Evolutionary conservation across 2,888 invertebrate species (phyloP).

Genomic region (Protonemura montana): DNA sequence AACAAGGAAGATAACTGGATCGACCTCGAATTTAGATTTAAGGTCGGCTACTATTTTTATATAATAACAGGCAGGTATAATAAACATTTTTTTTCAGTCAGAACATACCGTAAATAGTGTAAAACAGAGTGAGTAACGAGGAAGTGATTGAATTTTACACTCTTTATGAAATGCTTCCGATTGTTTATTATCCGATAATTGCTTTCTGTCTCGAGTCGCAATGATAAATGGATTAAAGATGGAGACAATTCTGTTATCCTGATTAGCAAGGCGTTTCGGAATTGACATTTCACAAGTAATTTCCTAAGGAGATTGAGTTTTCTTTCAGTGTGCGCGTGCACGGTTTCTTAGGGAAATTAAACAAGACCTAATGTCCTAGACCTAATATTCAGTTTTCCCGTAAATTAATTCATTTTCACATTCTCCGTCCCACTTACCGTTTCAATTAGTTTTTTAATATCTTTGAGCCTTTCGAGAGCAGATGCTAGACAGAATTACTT

Average conservation of each 20-base stretch:
- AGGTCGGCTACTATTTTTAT: background rate
- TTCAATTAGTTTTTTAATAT: background rate
- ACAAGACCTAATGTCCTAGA: background rate
- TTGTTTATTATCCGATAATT: background rate
- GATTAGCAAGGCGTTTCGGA: background rate
- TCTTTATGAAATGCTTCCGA: background rate
- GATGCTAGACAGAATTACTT: background rate
- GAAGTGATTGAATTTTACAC: background rate
- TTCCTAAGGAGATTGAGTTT: background rate
- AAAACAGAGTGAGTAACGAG: background rate
- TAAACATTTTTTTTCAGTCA: background rate
- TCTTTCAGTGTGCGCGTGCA: background rate
- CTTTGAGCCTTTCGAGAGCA: background rate
- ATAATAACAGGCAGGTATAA: background rate
- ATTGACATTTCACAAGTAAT: background rate
- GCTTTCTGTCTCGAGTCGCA: background rate
- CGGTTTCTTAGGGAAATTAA: background rate
- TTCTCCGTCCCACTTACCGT: background rate
- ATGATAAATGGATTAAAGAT: background rate
- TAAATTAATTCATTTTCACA: background rate
- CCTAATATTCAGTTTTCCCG: background rate
- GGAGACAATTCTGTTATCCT: background rate
- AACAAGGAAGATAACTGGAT: background rate
- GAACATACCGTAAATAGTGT: background rate
- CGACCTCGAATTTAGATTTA: background rate